phyloP scores from a whole-genome alignment of 2,888 invertebrate genomes.

The Euphydryas editha region DNA sequence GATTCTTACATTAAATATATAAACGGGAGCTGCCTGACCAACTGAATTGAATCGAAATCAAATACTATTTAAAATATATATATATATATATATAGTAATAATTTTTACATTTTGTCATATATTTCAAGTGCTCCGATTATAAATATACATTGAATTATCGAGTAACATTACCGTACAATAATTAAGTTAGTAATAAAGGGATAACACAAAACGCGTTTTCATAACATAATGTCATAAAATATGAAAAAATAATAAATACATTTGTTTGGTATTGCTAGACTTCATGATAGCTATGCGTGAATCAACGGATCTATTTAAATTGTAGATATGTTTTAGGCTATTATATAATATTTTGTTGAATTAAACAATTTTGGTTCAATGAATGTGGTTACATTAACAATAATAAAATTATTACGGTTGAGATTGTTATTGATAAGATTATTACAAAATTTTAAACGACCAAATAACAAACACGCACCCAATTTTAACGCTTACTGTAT shows the following conservation, averaged over 20 bases:
- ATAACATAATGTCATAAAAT: constrained; percentile 22
- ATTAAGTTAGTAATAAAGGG: constrained; percentile 7
- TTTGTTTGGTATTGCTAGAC: constrained; percentile 18
- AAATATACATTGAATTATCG: constrained; percentile 9
- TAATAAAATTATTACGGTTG: not conserved
- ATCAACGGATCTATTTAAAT: constrained; percentile 3
- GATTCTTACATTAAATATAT: constrained; percentile 14
- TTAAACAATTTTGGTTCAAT: not conserved
- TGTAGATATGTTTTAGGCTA: not conserved
- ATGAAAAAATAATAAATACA: constrained; percentile 30
- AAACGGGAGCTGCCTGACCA: constrained; percentile 27
- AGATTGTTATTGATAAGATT: not conserved
- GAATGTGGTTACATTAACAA: not conserved
- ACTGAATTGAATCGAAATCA: constrained; percentile 21
- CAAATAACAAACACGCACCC: not conserved
- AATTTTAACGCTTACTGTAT: not conserved
- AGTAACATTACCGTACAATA: constrained; percentile 11
- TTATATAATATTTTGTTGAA: not conserved
- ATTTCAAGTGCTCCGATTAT: constrained; percentile 10
- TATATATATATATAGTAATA: too few relatives aligned
- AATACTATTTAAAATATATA: constrained; percentile 14
- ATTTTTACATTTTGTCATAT: not conserved
- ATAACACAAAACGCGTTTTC: constrained; percentile 20
- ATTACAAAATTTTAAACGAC: not conserved
- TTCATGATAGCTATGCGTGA: not conserved